Evolutionary conservation across 2,888 invertebrate species (phyloP).

Genomic region (Apantesis nais): DNA sequence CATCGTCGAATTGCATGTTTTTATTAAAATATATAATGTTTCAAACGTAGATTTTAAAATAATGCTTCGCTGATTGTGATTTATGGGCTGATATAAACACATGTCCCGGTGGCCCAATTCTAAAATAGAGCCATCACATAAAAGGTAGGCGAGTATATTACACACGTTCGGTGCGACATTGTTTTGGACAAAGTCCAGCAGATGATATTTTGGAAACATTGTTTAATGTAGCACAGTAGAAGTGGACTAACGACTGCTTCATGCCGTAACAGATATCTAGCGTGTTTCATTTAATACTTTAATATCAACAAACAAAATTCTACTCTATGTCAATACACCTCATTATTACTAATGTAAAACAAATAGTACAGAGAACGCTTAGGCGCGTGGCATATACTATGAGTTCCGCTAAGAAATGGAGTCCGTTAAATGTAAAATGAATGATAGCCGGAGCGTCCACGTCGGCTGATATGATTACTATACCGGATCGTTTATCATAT

Average conservation of each 20-base stretch:
- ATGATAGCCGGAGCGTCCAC: conserved; percentile 73
- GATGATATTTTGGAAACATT: conserved; percentile 77
- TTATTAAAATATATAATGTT: conserved; percentile 52
- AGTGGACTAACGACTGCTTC: conserved; percentile 67
- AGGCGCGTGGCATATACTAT: conserved; percentile 49
- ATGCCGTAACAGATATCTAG: conserved; percentile 58
- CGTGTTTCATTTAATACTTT: conserved; percentile 39
- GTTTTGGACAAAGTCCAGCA: conserved; percentile 81
- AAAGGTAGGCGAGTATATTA: conserved; percentile 72
- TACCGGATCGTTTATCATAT: conserved; percentile 81
- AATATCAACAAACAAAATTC: conserved; percentile 56
- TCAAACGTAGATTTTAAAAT: conserved; percentile 51
- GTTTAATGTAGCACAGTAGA: conserved; percentile 72
- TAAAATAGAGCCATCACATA: conserved; percentile 77
- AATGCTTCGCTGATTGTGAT: conserved; percentile 53
- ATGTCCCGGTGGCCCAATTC: conserved; percentile 71
- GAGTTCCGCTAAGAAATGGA: conserved; percentile 64
- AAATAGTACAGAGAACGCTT: conserved; percentile 33
- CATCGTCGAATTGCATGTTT: conserved; percentile 69
- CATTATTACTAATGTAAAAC: conserved; percentile 52
- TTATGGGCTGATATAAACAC: conserved; percentile 61
- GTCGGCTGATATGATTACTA: conserved; percentile 78
- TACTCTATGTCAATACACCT: conserved; percentile 58
- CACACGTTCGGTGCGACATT: conserved; percentile 69
- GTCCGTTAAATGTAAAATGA: conserved; percentile 73